phyloP scores from a whole-genome alignment of 2,113 vertebrate genomes.

The Poicephalus meyeri region DNA sequence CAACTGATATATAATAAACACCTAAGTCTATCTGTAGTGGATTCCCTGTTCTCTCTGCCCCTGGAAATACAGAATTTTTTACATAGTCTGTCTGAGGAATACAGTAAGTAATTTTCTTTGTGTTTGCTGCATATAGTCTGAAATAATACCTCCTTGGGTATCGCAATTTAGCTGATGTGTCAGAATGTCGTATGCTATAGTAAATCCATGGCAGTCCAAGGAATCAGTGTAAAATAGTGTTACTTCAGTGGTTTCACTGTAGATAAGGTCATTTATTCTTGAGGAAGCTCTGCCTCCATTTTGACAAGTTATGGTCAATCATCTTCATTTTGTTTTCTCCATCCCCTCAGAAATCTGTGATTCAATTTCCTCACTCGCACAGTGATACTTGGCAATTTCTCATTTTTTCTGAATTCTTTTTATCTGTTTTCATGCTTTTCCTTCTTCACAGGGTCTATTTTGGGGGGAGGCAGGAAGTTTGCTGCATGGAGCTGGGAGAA shows the following conservation, averaged over 20 bases:
- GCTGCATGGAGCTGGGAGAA: background rate
- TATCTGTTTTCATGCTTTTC: background rate
- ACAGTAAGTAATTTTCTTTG: background rate
- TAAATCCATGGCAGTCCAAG: background rate
- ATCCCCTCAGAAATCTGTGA: background rate
- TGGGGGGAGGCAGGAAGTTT: background rate
- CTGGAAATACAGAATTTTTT: background rate
- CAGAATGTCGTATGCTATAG: background rate
- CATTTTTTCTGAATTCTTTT: background rate
- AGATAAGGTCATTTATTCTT: background rate
- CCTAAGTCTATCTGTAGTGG: background rate
- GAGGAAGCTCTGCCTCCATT: background rate
- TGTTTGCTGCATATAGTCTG: background rate
- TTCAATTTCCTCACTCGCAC: background rate
- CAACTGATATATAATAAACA: background rate
- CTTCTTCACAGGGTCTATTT: background rate
- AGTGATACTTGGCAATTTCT: background rate
- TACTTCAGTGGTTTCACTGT: background rate
- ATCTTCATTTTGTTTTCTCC: background rate
- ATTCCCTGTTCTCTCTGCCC: background rate
- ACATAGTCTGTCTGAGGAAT: background rate
- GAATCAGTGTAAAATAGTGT: background rate
- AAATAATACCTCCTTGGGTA: background rate
- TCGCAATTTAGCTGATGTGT: background rate
- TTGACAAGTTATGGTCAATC: background rate